Percentiles rank a stretch among this genome's conserved stretches.
phyloP scores from a whole-genome alignment of 1,140 invertebrate genomes.

The Neodiprion fabricii region DNA sequence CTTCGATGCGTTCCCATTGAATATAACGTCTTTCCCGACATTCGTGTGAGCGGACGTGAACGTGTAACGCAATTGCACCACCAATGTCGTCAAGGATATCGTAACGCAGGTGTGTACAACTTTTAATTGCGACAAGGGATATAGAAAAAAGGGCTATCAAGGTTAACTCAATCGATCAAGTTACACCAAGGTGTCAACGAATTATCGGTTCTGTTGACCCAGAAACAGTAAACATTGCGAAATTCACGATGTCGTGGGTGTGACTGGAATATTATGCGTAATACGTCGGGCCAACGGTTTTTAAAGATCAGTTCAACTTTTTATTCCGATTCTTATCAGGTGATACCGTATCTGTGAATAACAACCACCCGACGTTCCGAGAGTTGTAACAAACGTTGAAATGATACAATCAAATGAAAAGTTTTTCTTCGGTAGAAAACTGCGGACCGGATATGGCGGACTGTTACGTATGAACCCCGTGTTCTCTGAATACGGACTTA shows the following conservation, averaged over 20 bases:
- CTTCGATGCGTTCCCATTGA: slow-evolving; percentile 9
- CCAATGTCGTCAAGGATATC: too few relatives aligned
- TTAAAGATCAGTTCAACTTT: too few relatives aligned
- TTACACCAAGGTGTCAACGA: slow-evolving; percentile 1
- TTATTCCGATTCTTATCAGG: too few relatives aligned
- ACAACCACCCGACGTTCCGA: too few relatives aligned
- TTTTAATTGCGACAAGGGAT: not conserved
- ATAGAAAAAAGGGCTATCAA: not conserved
- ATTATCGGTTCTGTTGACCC: slow-evolving; percentile 4
- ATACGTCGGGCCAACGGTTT: too few relatives aligned
- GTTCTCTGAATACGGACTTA: slow-evolving; percentile 85
- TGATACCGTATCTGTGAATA: not conserved
- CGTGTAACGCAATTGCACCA: not conserved
- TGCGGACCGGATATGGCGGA: slow-evolving; percentile 80
- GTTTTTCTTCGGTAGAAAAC: slow-evolving; percentile 64
- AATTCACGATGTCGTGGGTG: not conserved
- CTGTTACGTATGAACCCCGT: slow-evolving; percentile 87
- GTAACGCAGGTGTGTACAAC: too few relatives aligned
- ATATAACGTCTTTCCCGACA: not conserved
- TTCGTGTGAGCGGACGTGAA: not conserved
- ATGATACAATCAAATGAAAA: not conserved
- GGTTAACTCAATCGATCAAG: not conserved
- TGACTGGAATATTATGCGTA: too few relatives aligned
- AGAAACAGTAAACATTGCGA: not conserved
- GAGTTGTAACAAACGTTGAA: not conserved